Base-by-base conservation (phyloP, 2,888 invertebrate genomes). In the Cantharis rustica region DNA sequence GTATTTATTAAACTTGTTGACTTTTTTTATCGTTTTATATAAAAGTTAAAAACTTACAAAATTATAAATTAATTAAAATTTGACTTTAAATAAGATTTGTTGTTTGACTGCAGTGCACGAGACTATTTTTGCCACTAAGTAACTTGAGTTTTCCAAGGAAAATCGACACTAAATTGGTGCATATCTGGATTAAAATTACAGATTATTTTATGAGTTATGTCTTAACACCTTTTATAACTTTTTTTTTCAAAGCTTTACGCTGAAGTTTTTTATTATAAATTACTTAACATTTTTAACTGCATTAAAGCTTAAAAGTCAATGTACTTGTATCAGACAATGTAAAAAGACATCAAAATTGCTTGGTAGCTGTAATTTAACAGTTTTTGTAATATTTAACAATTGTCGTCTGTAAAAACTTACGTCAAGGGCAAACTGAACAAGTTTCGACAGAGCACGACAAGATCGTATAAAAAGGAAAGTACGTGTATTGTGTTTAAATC, bases 1-100 rank as follows among this genome's bases (percentile, higher is more conserved):
- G 63, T 64, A 70, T 69, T 69, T 74, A 74, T 74, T 47, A n/a
- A 62, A 74, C 74, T 74, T 74, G 74, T 74, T 74, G 74, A 74
- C 69, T 69, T 47, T n/a, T 47, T 47, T 47, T 47, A n/a, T n/a
- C 47, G 3, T 47, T n/a, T n/a, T 47, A n/a, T n/a, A n/a, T n/a
- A 47, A n/a, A 47, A n/a, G 47, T 47, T n/a, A n/a, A n/a, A n/a
- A n/a, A n/a, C 7, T 47, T 47, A n/a, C 11, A 31, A 31, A 31
- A 31, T 31, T 31, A 7, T 47, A n/a, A n/a, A 31, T 31, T n/a
- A 31, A 31, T 13, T 31, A 4, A 3, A 31, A 13, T 47, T 47
- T 47, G 5, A 47, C 7, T 1, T 47, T 47, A n/a, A 23, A 9
- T 23, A 23, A 23, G 0, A 23, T 23, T 9, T 9, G 1, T 23